These are phyloP conservation scores for Plutomurus gul DNA, from an alignment of 1,140 invertebrate genomes.

Conservation along the genomic window DNA sequence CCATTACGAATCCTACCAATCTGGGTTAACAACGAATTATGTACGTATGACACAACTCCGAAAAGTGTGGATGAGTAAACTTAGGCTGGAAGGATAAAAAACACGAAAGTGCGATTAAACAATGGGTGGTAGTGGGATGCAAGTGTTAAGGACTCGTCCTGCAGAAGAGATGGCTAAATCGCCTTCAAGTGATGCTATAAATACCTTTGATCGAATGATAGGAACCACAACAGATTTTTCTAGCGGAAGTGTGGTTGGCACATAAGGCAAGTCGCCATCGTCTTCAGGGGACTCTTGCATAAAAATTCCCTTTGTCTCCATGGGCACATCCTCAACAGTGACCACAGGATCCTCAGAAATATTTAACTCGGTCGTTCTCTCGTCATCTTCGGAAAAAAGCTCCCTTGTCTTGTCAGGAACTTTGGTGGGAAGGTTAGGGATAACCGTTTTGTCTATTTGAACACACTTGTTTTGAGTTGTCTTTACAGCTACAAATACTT, in stretches of 20 bases:
- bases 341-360: slow-evolving; percentile 42
- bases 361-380: slow-evolving; percentile 41
- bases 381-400: slow-evolving; percentile 36
- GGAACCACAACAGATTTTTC: slow-evolving; percentile 79
- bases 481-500: neutral
- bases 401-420: neutral
- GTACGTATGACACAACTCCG: too few species aligned
- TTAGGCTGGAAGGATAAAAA: too few species aligned
- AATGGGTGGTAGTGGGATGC: too few species aligned
- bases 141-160: too few species aligned
- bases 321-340: slow-evolving; percentile 42
- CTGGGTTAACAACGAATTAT: too few species aligned
- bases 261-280: slow-evolving; percentile 80
- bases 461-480: slow-evolving; percentile 2
- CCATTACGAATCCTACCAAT: too few species aligned
- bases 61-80: too few species aligned
- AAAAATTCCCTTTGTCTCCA: slow-evolving; percentile 68
- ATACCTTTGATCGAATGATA: slow-evolving; percentile 76
- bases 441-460: neutral
- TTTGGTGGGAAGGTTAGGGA: neutral
- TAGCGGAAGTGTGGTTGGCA: slow-evolving; percentile 78
- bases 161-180: too few species aligned
- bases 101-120: too few species aligned
- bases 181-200: too few species aligned
- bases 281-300: slow-evolving; percentile 78